Evolutionary conservation across 2,113 vertebrate genomes (phyloP).

Genomic region (Nothoprocta perdicaria): DNA sequence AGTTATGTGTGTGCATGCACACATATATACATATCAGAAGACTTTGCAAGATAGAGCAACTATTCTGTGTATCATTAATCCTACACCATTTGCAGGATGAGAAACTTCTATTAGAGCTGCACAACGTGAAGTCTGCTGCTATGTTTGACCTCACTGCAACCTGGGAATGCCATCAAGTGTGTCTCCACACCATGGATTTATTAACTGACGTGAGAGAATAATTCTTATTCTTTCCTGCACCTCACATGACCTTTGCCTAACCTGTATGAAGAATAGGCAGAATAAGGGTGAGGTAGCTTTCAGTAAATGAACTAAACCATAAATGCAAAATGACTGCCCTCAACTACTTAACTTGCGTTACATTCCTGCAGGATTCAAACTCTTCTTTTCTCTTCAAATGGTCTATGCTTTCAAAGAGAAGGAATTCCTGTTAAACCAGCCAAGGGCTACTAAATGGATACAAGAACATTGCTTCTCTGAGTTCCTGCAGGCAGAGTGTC

Average conservation of each 20-base stretch:
- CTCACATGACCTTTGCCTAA: too few species aligned
- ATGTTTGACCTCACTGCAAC: neutral
- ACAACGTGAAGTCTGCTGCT: accelerated
- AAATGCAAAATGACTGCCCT: neutral
- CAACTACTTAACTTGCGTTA: neutral
- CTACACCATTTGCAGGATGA: accelerated
- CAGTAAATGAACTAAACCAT: neutral
- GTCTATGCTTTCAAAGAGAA: neutral
- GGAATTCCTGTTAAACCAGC: neutral
- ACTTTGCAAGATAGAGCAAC: neutral
- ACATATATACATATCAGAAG: accelerated
- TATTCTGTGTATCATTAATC: accelerated
- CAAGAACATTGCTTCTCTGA: too few species aligned
- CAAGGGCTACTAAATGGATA: too few species aligned
- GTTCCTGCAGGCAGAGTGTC: too few species aligned
- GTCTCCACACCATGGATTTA: accelerated
- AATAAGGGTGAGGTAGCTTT: neutral
- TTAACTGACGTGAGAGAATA: accelerated
- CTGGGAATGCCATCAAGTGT: neutral
- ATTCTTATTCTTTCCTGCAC: neutral
- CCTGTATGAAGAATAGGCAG: neutral
- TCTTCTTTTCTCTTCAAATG: neutral
- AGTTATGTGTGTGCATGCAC: neutral
- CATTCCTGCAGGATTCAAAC: too few species aligned
- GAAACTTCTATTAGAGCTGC: accelerated